phyloP scores from a whole-genome alignment of 2,797 vertebrate genomes.

The Mus spretus region DNA sequence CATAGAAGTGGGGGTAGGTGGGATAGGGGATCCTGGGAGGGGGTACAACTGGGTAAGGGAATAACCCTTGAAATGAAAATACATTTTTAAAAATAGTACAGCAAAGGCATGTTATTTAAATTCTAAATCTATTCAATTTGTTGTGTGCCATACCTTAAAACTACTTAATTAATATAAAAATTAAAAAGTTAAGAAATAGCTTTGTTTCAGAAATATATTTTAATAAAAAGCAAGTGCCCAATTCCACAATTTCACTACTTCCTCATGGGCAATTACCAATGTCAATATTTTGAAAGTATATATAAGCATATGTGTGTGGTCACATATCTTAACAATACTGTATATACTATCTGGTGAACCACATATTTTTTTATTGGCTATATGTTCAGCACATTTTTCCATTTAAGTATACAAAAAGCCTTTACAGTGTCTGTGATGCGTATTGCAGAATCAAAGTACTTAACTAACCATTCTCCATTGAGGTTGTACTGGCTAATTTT shows the following conservation, averaged over 20 bases:
- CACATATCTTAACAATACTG: slow-evolving; percentile 31
- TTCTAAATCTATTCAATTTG: neutral
- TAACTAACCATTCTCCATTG: neutral
- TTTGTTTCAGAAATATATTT: neutral
- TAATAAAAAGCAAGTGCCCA: neutral
- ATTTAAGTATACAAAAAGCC: neutral
- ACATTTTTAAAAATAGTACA: neutral
- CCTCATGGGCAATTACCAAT: neutral
- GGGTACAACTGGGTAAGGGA: no score
- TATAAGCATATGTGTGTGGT: neutral
- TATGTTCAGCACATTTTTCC: slow-evolving; percentile 18
- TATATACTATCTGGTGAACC: slow-evolving; percentile 14
- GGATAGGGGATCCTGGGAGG: no score
- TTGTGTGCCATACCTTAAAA: slow-evolving; percentile 13
- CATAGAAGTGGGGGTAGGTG: no score
- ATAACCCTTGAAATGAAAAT: no score
- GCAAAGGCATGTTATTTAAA: neutral
- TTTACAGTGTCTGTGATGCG: neutral
- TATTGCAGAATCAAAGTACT: neutral
- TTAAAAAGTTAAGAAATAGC: neutral
- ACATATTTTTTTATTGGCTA: neutral
- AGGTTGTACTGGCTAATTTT: neutral
- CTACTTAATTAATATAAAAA: slow-evolving; percentile 9
- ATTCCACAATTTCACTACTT: neutral
- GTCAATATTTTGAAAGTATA: neutral